Evolutionary conservation across 2,888 invertebrate genomes (phyloP).

Genomic region (Alentia gelatinosa): DNA sequence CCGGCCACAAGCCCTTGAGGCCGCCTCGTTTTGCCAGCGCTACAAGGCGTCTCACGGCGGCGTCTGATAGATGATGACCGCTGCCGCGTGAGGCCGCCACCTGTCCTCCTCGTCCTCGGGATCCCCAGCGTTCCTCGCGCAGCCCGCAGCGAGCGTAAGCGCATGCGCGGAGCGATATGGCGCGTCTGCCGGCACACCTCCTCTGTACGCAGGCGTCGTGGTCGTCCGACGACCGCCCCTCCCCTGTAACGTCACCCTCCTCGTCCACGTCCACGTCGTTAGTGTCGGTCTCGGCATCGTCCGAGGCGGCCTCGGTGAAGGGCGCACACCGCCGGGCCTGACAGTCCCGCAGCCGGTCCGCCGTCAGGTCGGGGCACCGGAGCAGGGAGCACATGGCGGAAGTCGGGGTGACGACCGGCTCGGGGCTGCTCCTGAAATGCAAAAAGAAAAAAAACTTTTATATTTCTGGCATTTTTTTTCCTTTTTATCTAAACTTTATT

Average conservation of each 20-base stretch:
- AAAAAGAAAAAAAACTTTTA: not conserved
- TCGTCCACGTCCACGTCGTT: not conserved
- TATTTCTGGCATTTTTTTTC: not conserved
- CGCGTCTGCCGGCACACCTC: not conserved
- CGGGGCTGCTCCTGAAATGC: not conserved
- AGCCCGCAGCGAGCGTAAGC: not conserved
- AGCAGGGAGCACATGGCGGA: not conserved
- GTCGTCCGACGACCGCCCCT: not conserved
- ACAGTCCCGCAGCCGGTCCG: not conserved
- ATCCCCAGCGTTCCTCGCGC: not conserved
- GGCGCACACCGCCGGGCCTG: not conserved
- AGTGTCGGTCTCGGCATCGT: not conserved
- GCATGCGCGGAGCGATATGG: not conserved
- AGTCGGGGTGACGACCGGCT: not conserved
- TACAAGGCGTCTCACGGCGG: not conserved
- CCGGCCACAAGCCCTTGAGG: constrained; percentile 40
- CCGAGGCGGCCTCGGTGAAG: not conserved
- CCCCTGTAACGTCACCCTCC: not conserved
- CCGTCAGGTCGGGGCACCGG: not conserved
- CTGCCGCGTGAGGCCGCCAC: not conserved
- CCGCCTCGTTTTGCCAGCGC: not conserved
- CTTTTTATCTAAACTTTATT: not conserved
- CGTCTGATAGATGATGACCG: not conserved
- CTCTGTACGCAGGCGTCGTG: not conserved
- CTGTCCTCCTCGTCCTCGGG: not conserved